These are phyloP conservation scores for Rhipidura dahli DNA, from an alignment of 2,113 vertebrate genomes.

Conservation along the genomic window DNA sequence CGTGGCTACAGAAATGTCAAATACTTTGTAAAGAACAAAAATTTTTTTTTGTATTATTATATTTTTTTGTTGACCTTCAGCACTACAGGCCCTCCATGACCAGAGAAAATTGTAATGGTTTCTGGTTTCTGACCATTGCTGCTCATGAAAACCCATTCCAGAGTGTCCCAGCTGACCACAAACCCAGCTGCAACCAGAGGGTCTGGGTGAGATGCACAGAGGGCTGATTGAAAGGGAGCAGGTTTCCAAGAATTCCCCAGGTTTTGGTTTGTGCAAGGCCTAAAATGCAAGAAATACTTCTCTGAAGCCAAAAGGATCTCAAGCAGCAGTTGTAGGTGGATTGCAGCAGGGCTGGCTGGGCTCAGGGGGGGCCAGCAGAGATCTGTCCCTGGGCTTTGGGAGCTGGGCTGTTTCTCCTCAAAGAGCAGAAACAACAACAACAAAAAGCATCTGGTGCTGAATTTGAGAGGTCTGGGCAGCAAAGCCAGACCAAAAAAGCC, in stretches of 20 bases:
- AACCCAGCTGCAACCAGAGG: neutral
- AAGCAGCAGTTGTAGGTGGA: neutral
- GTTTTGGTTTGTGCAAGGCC: neutral
- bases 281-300: neutral
- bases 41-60: neutral
- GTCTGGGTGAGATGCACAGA: neutral
- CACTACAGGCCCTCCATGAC: neutral
- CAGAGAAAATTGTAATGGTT: neutral
- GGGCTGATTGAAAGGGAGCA: neutral
- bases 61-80: neutral
- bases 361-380: neutral
- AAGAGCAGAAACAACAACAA: neutral
- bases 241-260: neutral
- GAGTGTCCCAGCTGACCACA: neutral
- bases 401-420: neutral
- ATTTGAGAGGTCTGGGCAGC: neutral
- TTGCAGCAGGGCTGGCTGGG: neutral
- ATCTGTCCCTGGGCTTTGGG: neutral
- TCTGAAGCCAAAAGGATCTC: neutral
- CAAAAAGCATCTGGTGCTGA: neutral
- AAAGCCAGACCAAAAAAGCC: neutral
- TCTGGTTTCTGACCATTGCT: neutral
- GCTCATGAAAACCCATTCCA: neutral
- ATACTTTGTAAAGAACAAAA: neutral
- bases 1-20: neutral